These are phyloP conservation scores for Limnephilus lunatus DNA, from an alignment of 2,888 invertebrate species.

Conservation along the genomic window DNA sequence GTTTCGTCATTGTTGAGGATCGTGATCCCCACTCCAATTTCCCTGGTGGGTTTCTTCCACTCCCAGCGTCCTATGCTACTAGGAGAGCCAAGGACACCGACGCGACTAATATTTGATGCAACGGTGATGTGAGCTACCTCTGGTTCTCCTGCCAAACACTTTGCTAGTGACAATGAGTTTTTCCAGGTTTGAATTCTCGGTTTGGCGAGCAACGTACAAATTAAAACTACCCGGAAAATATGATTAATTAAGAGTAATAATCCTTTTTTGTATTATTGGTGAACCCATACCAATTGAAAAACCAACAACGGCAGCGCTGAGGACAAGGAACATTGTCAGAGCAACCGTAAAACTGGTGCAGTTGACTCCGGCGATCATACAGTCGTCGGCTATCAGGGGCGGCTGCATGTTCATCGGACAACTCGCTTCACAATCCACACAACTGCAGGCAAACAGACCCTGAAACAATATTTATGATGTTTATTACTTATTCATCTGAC, in stretches of 20 bases:
- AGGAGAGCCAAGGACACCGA: too few relatives aligned
- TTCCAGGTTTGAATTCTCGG: too few relatives aligned
- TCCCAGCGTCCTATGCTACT: too few relatives aligned
- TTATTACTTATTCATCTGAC: too few relatives aligned
- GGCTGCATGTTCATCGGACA: slow-evolving; percentile 79
- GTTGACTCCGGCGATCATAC: slow-evolving; percentile 79
- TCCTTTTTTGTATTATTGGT: background rate
- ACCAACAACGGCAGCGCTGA: slow-evolving; percentile 57
- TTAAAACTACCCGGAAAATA: background rate
- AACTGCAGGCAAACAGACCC: slow-evolving; percentile 82
- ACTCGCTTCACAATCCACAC: slow-evolving; percentile 83
- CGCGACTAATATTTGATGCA: too few relatives aligned
- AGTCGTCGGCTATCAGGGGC: slow-evolving; percentile 70
- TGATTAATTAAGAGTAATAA: background rate
- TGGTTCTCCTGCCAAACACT: too few relatives aligned
- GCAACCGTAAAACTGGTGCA: slow-evolving; percentile 81
- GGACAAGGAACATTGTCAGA: slow-evolving; percentile 74
- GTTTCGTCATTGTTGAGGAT: too few relatives aligned
- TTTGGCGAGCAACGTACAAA: too few relatives aligned
- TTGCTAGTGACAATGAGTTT: too few relatives aligned
- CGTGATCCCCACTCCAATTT: too few relatives aligned
- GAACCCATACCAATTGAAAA: slow-evolving; percentile 55
- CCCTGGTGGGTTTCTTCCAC: too few relatives aligned
- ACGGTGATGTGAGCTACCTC: too few relatives aligned
- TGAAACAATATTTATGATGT: slow-evolving; percentile 68